phyloP scores from a whole-genome alignment of 2,113 vertebrate species.

The Chaetodon trifascialis region DNA sequence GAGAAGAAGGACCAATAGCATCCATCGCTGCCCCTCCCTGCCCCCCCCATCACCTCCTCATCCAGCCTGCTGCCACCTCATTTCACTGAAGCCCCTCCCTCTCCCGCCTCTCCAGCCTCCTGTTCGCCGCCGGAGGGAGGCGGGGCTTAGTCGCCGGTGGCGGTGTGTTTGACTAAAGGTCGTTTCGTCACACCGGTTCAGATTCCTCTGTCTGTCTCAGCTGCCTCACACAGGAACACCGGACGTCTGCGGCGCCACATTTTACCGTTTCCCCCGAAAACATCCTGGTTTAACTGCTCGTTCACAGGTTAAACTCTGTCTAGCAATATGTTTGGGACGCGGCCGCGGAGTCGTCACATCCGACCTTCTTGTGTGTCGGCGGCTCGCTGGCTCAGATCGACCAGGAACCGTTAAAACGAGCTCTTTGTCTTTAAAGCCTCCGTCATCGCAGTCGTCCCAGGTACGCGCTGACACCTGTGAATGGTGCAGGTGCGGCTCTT shows the following conservation, averaged over 20 bases:
- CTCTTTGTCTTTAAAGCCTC: not conserved
- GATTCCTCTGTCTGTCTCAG: not conserved
- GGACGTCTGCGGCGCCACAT: not conserved
- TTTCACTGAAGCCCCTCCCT: conserved; percentile 61
- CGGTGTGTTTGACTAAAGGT: conserved; percentile 23
- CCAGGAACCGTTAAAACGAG: conserved; percentile 11
- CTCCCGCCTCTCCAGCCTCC: conserved; percentile 22
- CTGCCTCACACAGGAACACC: conserved; percentile 6
- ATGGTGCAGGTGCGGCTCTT: not conserved
- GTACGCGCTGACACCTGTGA: not conserved
- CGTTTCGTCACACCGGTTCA: not conserved
- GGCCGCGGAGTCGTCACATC: not conserved
- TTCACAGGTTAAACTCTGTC: not conserved
- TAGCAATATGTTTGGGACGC: not conserved
- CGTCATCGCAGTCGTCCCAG: too few species aligned
- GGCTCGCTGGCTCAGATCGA: not conserved
- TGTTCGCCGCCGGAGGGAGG: not conserved
- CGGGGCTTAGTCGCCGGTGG: conserved; percentile 2
- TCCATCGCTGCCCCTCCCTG: not conserved
- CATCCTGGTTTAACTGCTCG: not conserved
- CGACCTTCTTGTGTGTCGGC: conserved; percentile 5
- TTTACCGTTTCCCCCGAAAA: not conserved
- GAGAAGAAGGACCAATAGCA: conserved; percentile 84
- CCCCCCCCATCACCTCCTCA: not conserved
- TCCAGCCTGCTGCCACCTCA: conserved; percentile 56